These are phyloP conservation scores for Enteromius fasciolatus DNA, from an alignment of 2,797 vertebrate genomes.

Conservation along the genomic window DNA sequence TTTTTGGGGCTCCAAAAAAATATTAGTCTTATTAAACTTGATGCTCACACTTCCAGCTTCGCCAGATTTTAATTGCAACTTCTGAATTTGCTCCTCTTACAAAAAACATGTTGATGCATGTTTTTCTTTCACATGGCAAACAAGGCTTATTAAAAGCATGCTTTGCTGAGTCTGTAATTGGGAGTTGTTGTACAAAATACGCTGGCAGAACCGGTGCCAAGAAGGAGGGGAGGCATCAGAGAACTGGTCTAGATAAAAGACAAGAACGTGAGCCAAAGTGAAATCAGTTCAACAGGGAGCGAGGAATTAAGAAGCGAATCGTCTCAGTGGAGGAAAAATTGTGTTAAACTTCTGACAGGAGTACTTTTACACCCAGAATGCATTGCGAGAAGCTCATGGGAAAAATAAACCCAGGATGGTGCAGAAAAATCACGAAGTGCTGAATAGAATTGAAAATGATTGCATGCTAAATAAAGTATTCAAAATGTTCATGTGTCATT, in stretches of 20 bases:
- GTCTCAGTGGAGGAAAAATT: slow-evolving; percentile 2
- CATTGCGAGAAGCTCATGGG: background rate
- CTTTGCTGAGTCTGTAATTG: slow-evolving; percentile 41
- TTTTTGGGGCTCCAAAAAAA: background rate
- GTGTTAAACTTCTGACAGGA: background rate
- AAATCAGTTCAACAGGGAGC: slow-evolving; percentile 17
- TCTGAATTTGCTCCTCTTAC: slow-evolving; percentile 34
- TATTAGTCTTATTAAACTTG: slow-evolving; percentile 27
- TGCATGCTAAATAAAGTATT: background rate
- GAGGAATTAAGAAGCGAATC: slow-evolving; percentile 28
- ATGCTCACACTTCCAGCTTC: background rate
- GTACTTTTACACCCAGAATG: background rate
- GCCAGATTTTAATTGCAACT: slow-evolving; percentile 22
- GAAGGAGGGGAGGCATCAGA: background rate
- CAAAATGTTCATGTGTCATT: background rate
- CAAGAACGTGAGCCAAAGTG: slow-evolving; percentile 28
- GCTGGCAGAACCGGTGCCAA: slow-evolving; percentile 13
- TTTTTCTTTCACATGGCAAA: slow-evolving; percentile 29
- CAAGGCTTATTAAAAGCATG: slow-evolving; percentile 38
- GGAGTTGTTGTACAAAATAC: slow-evolving; percentile 2
- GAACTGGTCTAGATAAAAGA: slow-evolving; percentile 32
- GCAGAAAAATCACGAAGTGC: background rate
- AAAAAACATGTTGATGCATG: slow-evolving; percentile 25
- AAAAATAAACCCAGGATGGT: background rate
- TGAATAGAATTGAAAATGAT: background rate